Percentiles rank a stretch among this genome's conserved stretches.
These are phyloP conservation scores for Bursaphelenchus okinawaensis DNA, from an alignment of 2,888 invertebrate species.

Conservation along the genomic window DNA sequence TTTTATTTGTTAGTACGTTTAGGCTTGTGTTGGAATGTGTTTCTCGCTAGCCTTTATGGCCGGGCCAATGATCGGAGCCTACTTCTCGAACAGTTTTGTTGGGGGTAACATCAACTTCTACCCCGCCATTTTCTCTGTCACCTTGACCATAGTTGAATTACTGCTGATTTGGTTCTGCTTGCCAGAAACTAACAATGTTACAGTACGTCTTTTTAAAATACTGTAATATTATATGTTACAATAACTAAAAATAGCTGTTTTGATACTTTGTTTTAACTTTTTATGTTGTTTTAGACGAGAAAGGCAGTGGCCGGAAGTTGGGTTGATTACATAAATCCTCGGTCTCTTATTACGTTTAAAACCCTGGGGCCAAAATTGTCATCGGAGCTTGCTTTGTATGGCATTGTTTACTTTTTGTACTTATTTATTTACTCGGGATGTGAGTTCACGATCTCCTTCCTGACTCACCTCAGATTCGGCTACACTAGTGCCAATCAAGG, in stretches of 20 bases:
- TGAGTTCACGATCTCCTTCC: slow-evolving; percentile 92
- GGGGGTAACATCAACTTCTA: slow-evolving; percentile 65
- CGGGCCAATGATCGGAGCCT: slow-evolving; percentile 88
- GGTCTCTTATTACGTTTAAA: slow-evolving; percentile 26
- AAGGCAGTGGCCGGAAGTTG: background rate
- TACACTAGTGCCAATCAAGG: slow-evolving; percentile 83
- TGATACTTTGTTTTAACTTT: background rate
- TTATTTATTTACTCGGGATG: slow-evolving; percentile 89
- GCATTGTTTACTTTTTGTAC: slow-evolving; percentile 71
- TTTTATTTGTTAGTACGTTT: slow-evolving; percentile 33
- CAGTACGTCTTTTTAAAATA: no score
- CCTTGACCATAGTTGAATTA: slow-evolving; percentile 73
- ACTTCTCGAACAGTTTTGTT: slow-evolving; percentile 62
- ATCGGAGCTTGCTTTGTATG: slow-evolving; percentile 43
- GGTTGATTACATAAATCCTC: slow-evolving; percentile 22
- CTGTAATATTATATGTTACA: no score
- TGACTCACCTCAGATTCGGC: slow-evolving; percentile 81
- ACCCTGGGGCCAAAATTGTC: slow-evolving; percentile 9
- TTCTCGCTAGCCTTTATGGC: slow-evolving; percentile 95
- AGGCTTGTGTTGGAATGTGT: slow-evolving; percentile 93
- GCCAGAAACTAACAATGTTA: slow-evolving; percentile 68
- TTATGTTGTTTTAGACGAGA: background rate
- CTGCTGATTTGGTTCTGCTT: slow-evolving; percentile 70
- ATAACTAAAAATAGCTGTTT: no score
- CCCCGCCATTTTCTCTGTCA: slow-evolving; percentile 70